A percentile compares a stretch with the other conserved stretches of the same genome.
Conservation (phyloP, 1,140 invertebrate species). For the Drosophila miranda region DNA sequence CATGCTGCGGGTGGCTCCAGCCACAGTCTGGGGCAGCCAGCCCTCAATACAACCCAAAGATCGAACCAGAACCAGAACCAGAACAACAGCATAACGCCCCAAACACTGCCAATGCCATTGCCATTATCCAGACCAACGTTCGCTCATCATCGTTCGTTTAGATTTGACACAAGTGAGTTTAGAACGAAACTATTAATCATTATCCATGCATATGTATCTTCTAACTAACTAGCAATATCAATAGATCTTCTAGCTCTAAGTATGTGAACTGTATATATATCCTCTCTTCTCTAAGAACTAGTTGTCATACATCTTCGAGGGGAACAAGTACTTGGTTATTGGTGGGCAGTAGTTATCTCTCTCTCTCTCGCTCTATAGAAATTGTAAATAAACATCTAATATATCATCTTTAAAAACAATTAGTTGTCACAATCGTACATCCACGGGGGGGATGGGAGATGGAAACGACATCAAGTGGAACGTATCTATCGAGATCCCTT, state of each 20-base stretch:
- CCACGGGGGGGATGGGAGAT: too few relatives aligned
- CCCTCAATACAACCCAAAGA: background rate
- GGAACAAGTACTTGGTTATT: too few relatives aligned
- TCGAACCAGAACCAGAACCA: slow-evolving; percentile 7
- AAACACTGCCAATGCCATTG: slow-evolving; percentile 78
- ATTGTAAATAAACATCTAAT: too few relatives aligned
- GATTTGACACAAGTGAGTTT: slow-evolving; percentile 76
- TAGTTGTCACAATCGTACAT: too few relatives aligned
- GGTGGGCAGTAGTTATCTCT: too few relatives aligned
- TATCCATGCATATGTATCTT: slow-evolving; percentile 2
- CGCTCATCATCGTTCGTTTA: slow-evolving; percentile 75
- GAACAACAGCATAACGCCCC: slow-evolving; percentile 48
- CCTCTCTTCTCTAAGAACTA: background rate
- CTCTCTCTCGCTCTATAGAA: too few relatives aligned
- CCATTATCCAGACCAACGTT: slow-evolving; percentile 73
- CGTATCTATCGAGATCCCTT: too few relatives aligned
- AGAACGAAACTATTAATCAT: slow-evolving; percentile 27
- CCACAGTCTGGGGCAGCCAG: too few relatives aligned
- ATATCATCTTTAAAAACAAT: too few relatives aligned
- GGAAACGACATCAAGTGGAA: too few relatives aligned
- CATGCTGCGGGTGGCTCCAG: background rate
- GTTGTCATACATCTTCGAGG: background rate
- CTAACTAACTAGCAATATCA: background rate
- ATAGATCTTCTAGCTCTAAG: slow-evolving; percentile 1
- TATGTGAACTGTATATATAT: slow-evolving; percentile 23